Percentiles rank a stretch among this genome's conserved stretches.
Conservation (phyloP, 2,888 invertebrate genomes). For the Apotomis capreana region DNA sequence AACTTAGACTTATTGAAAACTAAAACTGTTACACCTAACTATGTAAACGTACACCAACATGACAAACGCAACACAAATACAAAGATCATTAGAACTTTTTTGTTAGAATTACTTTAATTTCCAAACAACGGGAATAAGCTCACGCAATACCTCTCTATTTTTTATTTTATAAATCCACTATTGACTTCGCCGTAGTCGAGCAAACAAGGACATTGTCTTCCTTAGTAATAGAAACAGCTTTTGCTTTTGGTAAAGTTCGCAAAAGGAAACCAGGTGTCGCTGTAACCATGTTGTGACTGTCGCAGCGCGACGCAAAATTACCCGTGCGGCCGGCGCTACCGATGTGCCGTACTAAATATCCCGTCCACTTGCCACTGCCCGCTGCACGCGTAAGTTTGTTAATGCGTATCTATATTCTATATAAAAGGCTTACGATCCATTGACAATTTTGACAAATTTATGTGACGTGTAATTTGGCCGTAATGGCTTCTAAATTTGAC, state of each 20-base stretch:
- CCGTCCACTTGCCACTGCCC: neutral
- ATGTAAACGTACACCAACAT: too few relatives aligned
- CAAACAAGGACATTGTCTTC: constrained; percentile 55
- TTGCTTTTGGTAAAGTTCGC: constrained; percentile 47
- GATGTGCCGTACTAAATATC: neutral
- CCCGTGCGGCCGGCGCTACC: neutral
- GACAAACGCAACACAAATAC: too few relatives aligned
- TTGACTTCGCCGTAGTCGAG: constrained; percentile 7
- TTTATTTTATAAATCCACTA: constrained; percentile 9
- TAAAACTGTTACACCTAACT: too few relatives aligned
- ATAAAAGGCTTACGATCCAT: constrained; percentile 56
- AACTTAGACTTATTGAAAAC: too few relatives aligned
- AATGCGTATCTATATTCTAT: constrained; percentile 52
- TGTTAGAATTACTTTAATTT: too few relatives aligned
- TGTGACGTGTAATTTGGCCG: constrained; percentile 60
- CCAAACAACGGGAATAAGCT: too few relatives aligned
- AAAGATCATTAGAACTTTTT: too few relatives aligned
- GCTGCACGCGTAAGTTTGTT: constrained; percentile 3
- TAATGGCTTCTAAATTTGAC: constrained; percentile 66
- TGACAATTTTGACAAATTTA: constrained; percentile 64
- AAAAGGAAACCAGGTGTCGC: constrained; percentile 60
- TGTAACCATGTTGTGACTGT: constrained; percentile 64
- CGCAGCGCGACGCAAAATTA: neutral
- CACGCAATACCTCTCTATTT: too few relatives aligned
- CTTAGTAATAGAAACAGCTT: constrained; percentile 45